Conservation (phyloP, 2,113 vertebrate genomes). For the Phyllostomus discolor region DNA sequence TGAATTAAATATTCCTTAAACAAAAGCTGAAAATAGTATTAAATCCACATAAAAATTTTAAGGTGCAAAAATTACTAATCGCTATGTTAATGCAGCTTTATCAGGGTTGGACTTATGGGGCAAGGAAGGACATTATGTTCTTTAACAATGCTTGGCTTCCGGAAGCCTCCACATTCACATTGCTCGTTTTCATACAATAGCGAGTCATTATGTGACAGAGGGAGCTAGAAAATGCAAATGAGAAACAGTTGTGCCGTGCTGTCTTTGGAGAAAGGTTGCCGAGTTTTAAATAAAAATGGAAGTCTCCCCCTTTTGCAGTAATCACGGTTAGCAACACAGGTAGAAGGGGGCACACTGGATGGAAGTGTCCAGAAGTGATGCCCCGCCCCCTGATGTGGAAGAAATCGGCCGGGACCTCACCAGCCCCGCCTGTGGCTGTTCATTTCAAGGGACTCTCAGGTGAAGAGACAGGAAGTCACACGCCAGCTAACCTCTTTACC, state of each 20-base stretch:
- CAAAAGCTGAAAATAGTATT: constrained; percentile 63
- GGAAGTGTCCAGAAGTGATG: neutral
- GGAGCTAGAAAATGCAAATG: constrained; percentile 59
- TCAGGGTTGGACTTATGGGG: neutral
- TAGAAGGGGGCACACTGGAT: neutral
- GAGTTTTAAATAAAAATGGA: constrained; percentile 55
- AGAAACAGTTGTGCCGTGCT: constrained; percentile 36
- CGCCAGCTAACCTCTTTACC: neutral
- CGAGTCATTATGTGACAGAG: constrained; percentile 35
- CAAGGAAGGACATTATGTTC: constrained; percentile 29
- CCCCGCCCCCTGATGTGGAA: neutral
- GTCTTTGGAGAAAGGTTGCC: constrained; percentile 44
- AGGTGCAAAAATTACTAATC: constrained; percentile 37
- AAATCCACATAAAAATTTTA: constrained; percentile 56
- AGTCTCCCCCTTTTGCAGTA: constrained; percentile 10
- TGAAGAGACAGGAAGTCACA: neutral
- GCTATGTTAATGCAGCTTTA: constrained; percentile 41
- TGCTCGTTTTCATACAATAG: constrained; percentile 38
- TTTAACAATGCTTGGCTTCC: constrained; percentile 12
- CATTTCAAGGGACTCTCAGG: neutral
- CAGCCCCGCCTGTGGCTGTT: neutral
- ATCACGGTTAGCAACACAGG: neutral
- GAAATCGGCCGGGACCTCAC: neutral
- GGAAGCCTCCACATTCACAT: constrained; percentile 25
- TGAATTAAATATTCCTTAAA: constrained; percentile 73